Conservation (phyloP, 1,140 invertebrate species). For the Macrosteles quadrilineatus region DNA sequence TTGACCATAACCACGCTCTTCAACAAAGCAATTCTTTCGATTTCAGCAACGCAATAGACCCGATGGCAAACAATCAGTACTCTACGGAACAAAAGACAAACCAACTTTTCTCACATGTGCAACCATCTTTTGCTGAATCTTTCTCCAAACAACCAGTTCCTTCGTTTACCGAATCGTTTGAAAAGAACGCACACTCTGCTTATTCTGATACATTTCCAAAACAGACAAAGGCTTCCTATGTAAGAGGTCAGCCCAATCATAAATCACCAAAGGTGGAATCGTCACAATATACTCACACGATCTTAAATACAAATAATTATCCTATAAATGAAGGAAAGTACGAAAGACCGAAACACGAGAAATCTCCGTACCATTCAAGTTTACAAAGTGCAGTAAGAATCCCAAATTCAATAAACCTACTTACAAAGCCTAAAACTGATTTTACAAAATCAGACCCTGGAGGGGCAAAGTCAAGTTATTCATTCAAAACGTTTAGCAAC, state of each 20-base stretch:
- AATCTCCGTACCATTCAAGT: not conserved
- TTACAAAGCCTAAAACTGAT: not conserved
- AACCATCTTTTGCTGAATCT: not conserved
- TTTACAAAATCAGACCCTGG: not conserved
- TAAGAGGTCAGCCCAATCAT: no score
- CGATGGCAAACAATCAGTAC: not conserved
- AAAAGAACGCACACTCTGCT: not conserved
- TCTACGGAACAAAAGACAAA: not conserved
- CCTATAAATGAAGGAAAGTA: no score
- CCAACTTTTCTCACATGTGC: not conserved
- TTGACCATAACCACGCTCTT: conserved; percentile 36
- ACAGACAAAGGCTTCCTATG: not conserved
- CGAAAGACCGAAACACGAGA: not conserved
- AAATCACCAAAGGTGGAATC: no score
- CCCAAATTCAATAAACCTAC: not conserved
- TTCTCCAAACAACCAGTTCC: conserved; percentile 3
- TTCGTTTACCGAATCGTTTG: not conserved
- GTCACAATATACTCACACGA: no score
- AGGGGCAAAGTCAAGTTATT: not conserved
- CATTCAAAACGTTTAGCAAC: not conserved
- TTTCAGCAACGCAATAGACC: conserved; percentile 36
- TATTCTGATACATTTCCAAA: not conserved
- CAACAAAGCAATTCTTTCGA: conserved; percentile 36
- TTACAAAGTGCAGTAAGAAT: not conserved
- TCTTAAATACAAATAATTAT: no score